phyloP scores from a whole-genome alignment of 2,888 invertebrate genomes.

The Poecilus cupreus region DNA sequence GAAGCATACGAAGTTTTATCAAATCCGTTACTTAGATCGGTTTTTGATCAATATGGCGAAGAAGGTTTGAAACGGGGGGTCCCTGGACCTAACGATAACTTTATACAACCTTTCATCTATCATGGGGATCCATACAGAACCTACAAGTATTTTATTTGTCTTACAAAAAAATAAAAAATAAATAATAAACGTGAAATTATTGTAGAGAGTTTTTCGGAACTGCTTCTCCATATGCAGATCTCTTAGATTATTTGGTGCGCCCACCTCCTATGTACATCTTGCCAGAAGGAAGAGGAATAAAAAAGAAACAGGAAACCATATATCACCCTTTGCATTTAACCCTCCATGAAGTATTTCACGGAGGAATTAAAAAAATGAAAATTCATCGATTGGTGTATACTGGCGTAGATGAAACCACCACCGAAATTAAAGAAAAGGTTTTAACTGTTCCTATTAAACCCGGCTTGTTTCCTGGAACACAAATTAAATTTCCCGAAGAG shows the following conservation, averaged over 20 bases:
- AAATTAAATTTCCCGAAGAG: constrained; percentile 84
- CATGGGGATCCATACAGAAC: constrained; percentile 87
- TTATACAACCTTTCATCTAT: constrained; percentile 84
- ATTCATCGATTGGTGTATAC: constrained; percentile 83
- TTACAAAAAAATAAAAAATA: background rate
- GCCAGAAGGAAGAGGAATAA: constrained; percentile 77
- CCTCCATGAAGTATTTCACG: constrained; percentile 81
- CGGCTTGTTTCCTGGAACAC: constrained; percentile 83
- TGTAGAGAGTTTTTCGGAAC: constrained; percentile 87
- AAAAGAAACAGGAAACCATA: constrained; percentile 78
- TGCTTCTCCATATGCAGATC: constrained; percentile 86
- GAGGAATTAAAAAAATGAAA: constrained; percentile 89
- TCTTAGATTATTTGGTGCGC: constrained; percentile 80
- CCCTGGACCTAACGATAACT: constrained; percentile 79
- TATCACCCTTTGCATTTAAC: constrained; percentile 76
- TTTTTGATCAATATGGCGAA: constrained; percentile 94
- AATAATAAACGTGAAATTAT: background rate
- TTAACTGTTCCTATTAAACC: constrained; percentile 84
- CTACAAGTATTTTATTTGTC: constrained; percentile 74
- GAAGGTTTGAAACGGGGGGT: constrained; percentile 89
- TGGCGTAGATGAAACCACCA: constrained; percentile 77
- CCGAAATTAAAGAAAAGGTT: constrained; percentile 82
- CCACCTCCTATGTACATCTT: constrained; percentile 79
- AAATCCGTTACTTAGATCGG: constrained; percentile 80
- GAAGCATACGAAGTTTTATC: constrained; percentile 89